phyloP scores from a whole-genome alignment of 2,113 vertebrate genomes.

The Pterophyllum scalare region DNA sequence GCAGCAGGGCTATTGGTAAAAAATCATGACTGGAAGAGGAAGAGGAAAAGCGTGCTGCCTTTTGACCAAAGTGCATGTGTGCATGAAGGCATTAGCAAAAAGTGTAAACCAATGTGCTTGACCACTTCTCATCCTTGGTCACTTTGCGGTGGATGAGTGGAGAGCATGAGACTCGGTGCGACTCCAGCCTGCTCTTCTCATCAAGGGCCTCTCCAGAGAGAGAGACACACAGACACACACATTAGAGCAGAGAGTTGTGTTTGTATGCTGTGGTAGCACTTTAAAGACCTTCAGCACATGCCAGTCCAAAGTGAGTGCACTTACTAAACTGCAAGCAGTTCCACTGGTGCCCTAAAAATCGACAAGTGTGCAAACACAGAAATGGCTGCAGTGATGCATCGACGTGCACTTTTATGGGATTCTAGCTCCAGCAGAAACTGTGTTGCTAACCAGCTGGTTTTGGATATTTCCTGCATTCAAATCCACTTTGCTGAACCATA shows the following conservation, averaged over 20 bases:
- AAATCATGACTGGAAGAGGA: neutral
- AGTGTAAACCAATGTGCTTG: conserved; percentile 30
- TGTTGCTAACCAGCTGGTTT: conserved; percentile 44
- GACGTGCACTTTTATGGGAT: conserved; percentile 23
- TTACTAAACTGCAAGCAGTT: conserved; percentile 29
- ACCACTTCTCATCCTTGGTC: conserved; percentile 26
- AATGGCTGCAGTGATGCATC: conserved; percentile 17
- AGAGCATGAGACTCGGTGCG: conserved; percentile 5
- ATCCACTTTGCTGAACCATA: conserved; percentile 14
- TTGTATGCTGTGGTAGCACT: conserved; percentile 35
- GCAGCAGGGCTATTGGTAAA: neutral
- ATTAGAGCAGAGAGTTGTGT: conserved; percentile 1
- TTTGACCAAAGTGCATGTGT: neutral
- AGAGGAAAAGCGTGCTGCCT: neutral
- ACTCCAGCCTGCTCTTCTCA: conserved; percentile 41
- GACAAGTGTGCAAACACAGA: conserved; percentile 29
- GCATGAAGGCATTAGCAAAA: conserved; percentile 16
- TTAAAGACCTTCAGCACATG: conserved; percentile 52
- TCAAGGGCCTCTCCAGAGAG: conserved; percentile 46
- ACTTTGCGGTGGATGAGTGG: conserved; percentile 30
- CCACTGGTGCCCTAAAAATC: conserved; percentile 41
- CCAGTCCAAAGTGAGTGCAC: conserved; percentile 41
- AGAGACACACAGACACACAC: too few species aligned
- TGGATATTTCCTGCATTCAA: neutral
- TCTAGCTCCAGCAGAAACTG: conserved; percentile 24